Evolutionary conservation across 2,888 invertebrate genomes (phyloP).

Genomic region (Melanostoma mellinum): DNA sequence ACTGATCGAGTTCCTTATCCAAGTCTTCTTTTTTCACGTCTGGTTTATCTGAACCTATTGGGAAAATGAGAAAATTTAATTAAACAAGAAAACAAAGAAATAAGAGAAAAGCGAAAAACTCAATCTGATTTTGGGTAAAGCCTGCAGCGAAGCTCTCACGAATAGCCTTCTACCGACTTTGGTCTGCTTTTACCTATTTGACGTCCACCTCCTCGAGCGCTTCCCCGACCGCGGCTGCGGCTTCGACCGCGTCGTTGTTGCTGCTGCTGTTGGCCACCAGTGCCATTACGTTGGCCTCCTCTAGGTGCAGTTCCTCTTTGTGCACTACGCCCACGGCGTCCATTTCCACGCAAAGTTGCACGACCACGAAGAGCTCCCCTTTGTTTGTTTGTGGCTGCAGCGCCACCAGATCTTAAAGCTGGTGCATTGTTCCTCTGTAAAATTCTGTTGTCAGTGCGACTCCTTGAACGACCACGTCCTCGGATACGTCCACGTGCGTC

Average conservation of each 20-base stretch:
- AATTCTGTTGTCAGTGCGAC: slow-evolving; percentile 43
- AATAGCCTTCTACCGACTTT: slow-evolving; percentile 67
- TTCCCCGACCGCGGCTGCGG: slow-evolving; percentile 77
- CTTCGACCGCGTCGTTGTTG: slow-evolving; percentile 79
- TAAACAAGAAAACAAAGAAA: slow-evolving; percentile 13
- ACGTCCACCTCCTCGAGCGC: slow-evolving; percentile 75
- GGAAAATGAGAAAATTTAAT: slow-evolving; percentile 41
- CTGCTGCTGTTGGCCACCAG: slow-evolving; percentile 75
- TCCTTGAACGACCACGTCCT: slow-evolving; percentile 76
- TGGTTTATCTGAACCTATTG: slow-evolving; percentile 73
- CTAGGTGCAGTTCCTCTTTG: slow-evolving; percentile 74
- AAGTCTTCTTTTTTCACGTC: slow-evolving; percentile 84
- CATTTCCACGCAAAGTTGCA: slow-evolving; percentile 51
- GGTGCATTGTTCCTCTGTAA: slow-evolving; percentile 39
- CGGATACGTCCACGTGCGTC: slow-evolving; percentile 76
- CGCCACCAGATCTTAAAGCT: slow-evolving; percentile 12
- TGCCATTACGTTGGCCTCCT: slow-evolving; percentile 73
- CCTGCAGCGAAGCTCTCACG: slow-evolving; percentile 63
- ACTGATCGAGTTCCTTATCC: slow-evolving; percentile 87
- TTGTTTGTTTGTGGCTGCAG: slow-evolving; percentile 15
- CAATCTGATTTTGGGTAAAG: slow-evolving; percentile 51
- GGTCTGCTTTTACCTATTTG: slow-evolving; percentile 79
- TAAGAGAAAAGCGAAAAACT: slow-evolving; percentile 39
- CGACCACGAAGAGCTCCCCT: slow-evolving; percentile 50
- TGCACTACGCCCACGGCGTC: slow-evolving; percentile 77